A percentile compares a stretch with the other conserved stretches of the same genome.
phyloP scores from a whole-genome alignment of 2,888 invertebrate genomes.

The Odontomyia ornata region DNA sequence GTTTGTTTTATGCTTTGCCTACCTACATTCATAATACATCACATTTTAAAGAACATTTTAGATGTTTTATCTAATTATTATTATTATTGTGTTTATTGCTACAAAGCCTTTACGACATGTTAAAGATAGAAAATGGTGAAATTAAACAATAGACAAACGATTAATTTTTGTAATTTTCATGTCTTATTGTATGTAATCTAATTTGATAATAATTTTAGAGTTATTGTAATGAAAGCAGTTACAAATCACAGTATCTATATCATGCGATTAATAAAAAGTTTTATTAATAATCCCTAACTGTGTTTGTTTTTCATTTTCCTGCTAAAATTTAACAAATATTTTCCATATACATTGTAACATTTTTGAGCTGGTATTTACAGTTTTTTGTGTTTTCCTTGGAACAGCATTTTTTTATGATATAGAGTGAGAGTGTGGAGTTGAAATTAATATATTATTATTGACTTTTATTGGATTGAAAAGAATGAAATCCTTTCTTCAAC shows the following conservation, averaged over 20 bases:
- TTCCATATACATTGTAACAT: background rate
- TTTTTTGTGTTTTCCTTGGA: background rate
- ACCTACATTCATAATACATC: too few species aligned
- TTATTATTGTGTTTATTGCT: slow-evolving; percentile 13
- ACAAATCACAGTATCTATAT: slow-evolving; percentile 12
- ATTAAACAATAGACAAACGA: background rate
- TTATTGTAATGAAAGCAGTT: slow-evolving; percentile 11
- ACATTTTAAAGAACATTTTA: too few species aligned
- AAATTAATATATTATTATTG: too few species aligned
- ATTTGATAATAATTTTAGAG: background rate
- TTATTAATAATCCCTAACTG: slow-evolving; percentile 34
- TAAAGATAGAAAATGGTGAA: background rate
- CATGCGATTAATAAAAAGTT: slow-evolving; percentile 19
- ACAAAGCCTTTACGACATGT: background rate
- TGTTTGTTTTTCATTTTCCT: slow-evolving; percentile 29
- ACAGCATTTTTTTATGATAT: background rate
- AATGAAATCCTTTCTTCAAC: too few species aligned
- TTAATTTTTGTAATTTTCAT: background rate
- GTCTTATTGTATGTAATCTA: slow-evolving; percentile 7
- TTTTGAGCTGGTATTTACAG: background rate
- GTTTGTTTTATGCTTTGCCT: too few species aligned
- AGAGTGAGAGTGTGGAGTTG: background rate
- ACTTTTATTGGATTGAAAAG: too few species aligned
- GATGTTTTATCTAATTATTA: background rate
- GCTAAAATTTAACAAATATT: slow-evolving; percentile 12